Evolutionary conservation across 2,113 vertebrate genomes (phyloP).

Genomic region (Sterrhoptilus dennistouni): DNA sequence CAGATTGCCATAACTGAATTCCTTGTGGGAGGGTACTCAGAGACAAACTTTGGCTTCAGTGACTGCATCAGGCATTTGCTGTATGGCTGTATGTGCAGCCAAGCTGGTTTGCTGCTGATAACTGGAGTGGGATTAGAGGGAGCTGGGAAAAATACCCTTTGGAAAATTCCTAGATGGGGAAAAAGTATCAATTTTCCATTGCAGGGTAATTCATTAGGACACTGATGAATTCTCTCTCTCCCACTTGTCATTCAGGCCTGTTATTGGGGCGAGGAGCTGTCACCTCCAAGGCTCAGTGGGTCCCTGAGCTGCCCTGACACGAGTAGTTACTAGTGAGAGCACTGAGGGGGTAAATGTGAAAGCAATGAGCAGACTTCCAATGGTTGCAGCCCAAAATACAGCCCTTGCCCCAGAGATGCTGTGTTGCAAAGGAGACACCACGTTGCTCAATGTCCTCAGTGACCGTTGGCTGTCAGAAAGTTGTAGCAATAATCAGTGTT

Average conservation of each 20-base stretch:
- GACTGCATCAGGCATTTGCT: background rate
- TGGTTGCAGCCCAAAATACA: background rate
- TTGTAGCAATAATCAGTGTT: background rate
- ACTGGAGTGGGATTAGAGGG: background rate
- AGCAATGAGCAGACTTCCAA: background rate
- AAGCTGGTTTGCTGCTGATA: background rate
- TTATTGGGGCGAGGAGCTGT: background rate
- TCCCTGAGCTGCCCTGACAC: background rate
- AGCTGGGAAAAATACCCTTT: background rate
- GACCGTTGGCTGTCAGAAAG: accelerated
- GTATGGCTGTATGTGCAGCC: background rate
- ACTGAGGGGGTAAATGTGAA: accelerated
- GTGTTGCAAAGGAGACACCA: constrained; percentile 3
- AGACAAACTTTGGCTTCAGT: background rate
- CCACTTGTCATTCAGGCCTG: background rate
- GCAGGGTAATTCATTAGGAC: background rate
- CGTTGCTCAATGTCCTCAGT: background rate
- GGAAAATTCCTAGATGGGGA: background rate
- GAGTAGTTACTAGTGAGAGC: background rate
- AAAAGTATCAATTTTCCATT: background rate
- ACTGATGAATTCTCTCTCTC: background rate
- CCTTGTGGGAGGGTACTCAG: background rate
- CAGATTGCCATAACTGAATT: background rate
- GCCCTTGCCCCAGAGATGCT: background rate
- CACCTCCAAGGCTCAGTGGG: background rate